phyloP scores from a whole-genome alignment of 2,888 invertebrate genomes.

The Baronia brevicornis region DNA sequence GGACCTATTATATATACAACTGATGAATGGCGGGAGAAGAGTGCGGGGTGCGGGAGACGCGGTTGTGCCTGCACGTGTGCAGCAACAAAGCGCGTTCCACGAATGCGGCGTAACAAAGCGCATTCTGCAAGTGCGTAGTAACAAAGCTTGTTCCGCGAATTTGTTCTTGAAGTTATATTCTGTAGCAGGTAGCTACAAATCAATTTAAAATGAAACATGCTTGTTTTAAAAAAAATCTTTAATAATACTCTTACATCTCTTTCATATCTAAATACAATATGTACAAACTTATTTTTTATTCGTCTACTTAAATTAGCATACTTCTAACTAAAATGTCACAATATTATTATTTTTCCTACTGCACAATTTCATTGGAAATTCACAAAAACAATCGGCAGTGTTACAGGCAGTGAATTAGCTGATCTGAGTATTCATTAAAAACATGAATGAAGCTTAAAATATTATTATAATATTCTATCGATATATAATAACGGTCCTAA shows the following conservation, averaged over 20 bases:
- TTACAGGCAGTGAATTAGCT: conserved; percentile 40
- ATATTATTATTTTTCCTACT: conserved; percentile 30
- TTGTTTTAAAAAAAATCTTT: conserved; percentile 49
- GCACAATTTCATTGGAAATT: conserved; percentile 16
- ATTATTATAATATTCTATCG: conserved; percentile 30
- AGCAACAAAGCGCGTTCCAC: no score
- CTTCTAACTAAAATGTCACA: conserved; percentile 43
- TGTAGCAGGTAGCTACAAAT: no score
- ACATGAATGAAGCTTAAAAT: conserved; percentile 32
- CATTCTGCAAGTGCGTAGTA: no score
- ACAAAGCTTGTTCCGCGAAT: no score
- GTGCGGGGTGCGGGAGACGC: no score
- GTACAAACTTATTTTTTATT: conserved; percentile 50
- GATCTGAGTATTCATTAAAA: conserved; percentile 47
- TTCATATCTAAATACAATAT: conserved; percentile 72
- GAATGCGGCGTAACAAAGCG: no score
- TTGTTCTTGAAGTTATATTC: no score
- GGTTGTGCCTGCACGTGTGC: no score
- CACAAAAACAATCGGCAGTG: conserved; percentile 22
- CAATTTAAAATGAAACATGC: conserved; percentile 10
- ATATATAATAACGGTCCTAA: conserved; percentile 46
- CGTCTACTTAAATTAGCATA: conserved; percentile 30
- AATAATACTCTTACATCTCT: conserved; percentile 66
- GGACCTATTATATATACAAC: no score
- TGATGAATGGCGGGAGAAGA: no score